Evolutionary conservation across 1,140 invertebrate genomes (phyloP).

Genomic region (Drosophila lacertosa): DNA sequence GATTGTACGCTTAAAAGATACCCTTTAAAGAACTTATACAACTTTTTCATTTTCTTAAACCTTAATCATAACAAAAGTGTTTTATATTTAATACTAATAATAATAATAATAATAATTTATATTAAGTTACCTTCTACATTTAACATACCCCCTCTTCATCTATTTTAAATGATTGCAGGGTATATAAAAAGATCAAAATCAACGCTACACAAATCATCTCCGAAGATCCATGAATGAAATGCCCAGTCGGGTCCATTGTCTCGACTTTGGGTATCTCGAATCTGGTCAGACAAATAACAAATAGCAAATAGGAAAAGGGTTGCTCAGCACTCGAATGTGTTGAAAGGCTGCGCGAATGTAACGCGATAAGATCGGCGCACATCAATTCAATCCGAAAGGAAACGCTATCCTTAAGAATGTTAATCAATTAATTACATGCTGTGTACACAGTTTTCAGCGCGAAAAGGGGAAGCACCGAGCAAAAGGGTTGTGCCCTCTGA

Average conservation of each 20-base stretch:
- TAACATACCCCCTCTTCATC: neutral
- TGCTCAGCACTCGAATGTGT: constrained; percentile 48
- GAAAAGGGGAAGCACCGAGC: constrained; percentile 1
- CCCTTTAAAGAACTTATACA: neutral
- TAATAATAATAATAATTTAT: no score
- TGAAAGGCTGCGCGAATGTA: constrained; percentile 68
- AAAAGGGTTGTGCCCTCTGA: constrained; percentile 62
- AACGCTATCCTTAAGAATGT: constrained; percentile 78
- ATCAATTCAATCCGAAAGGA: constrained; percentile 62
- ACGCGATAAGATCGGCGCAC: constrained; percentile 76
- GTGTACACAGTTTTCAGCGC: constrained; percentile 36
- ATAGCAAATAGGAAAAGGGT: constrained; percentile 58
- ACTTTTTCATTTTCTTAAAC: no score
- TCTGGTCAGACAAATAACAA: constrained; percentile 58
- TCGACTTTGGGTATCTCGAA: constrained; percentile 55
- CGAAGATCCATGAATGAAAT: constrained; percentile 50
- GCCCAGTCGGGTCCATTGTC: constrained; percentile 42
- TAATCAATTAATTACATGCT: constrained; percentile 82
- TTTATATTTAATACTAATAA: no score
- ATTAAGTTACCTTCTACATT: neutral
- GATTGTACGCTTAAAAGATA: neutral
- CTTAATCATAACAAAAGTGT: no score
- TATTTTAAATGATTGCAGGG: neutral
- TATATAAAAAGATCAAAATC: constrained; percentile 46
- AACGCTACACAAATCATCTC: constrained; percentile 32